These are phyloP conservation scores for Fringilla coelebs DNA, from an alignment of 2,797 vertebrate genomes.

Conservation along the genomic window DNA sequence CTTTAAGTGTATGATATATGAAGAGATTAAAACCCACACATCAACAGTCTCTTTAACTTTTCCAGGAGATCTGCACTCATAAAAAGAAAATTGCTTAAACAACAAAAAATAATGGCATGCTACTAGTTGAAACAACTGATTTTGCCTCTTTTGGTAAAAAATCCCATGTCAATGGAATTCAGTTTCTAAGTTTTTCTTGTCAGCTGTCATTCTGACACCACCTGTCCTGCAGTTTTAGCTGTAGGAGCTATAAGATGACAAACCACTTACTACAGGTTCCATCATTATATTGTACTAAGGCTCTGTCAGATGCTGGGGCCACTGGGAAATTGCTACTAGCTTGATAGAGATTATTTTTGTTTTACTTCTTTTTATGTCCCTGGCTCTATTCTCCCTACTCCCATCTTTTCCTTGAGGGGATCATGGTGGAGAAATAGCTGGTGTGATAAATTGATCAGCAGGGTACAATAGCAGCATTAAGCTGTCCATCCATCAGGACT, in stretches of 20 bases:
- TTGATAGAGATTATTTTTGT: slow-evolving; percentile 37
- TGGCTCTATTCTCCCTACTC: neutral
- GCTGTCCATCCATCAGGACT: slow-evolving; percentile 35
- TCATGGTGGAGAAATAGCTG: slow-evolving; percentile 9
- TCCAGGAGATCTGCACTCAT: neutral
- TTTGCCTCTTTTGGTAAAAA: neutral
- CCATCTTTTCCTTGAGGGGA: slow-evolving; percentile 29
- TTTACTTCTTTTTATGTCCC: slow-evolving; percentile 40
- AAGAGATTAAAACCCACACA: neutral
- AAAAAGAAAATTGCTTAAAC: neutral
- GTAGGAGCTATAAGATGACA: neutral
- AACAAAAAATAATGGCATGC: neutral
- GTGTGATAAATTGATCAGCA: slow-evolving; percentile 36
- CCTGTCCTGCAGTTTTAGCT: neutral
- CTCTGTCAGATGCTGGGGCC: neutral
- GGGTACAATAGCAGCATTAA: slow-evolving; percentile 45
- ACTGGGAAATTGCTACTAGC: slow-evolving; percentile 5
- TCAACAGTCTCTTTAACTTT: neutral
- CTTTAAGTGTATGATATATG: neutral
- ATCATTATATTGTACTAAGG: neutral
- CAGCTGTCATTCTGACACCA: neutral
- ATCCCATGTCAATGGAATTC: neutral
- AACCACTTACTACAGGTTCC: neutral
- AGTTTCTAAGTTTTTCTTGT: neutral
- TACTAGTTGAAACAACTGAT: neutral